phyloP scores from a whole-genome alignment of 2,113 vertebrate species.

The Mandrillus leucophaeus region DNA sequence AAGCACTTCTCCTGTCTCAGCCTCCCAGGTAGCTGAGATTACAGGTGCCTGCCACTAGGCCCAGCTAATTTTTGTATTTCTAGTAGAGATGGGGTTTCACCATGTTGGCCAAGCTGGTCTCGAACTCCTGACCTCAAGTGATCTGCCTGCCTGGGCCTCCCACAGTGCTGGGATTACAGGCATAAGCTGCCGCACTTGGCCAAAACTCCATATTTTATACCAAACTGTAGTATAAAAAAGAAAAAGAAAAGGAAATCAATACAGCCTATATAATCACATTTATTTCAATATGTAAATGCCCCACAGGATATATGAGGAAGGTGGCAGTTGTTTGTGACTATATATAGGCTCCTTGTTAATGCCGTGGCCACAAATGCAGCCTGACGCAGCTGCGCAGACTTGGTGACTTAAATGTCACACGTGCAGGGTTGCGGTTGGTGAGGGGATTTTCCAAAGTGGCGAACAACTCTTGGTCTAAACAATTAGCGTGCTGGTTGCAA shows the following conservation, averaged over 20 bases:
- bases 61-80: no score
- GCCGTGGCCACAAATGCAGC: neutral
- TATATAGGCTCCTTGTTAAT: neutral
- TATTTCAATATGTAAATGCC: neutral
- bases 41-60: no score
- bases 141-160: no score
- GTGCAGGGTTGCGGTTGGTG: fast-evolving
- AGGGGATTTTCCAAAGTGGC: neutral
- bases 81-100: no score
- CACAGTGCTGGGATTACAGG: no score
- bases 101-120: no score
- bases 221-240: neutral
- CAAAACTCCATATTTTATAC: neutral
- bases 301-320: neutral
- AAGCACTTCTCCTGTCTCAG: no score
- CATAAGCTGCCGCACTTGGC: no score
- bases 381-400: neutral
- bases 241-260: neutral
- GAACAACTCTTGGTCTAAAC: neutral
- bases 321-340: neutral
- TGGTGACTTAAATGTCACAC: neutral
- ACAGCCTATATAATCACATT: neutral
- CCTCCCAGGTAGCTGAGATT: no score
- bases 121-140: no score
- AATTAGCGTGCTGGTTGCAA: neutral